phyloP scores from a whole-genome alignment of 2,888 invertebrate genomes.

The Nemotelus nigrinus region DNA sequence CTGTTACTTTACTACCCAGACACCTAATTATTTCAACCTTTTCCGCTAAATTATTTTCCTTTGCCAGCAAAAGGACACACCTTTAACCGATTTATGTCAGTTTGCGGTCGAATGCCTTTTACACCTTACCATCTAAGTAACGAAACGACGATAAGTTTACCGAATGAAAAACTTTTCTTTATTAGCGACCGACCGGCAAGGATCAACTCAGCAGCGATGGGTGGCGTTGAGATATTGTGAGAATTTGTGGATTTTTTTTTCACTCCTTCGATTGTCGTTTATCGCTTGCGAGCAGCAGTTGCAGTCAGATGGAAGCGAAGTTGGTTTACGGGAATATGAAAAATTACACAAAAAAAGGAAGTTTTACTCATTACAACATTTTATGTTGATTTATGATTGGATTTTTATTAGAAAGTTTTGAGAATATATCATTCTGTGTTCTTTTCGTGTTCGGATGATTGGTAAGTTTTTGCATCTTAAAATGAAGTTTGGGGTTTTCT shows the following conservation, averaged over 20 bases:
- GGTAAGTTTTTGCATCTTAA: too few relatives aligned
- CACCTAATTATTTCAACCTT: slow-evolving; percentile 21
- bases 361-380: not conserved
- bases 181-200: too few relatives aligned
- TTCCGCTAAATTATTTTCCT: slow-evolving; percentile 17
- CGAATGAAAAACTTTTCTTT: not conserved
- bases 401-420: slow-evolving; percentile 16
- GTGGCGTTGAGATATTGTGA: too few relatives aligned
- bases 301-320: too few relatives aligned
- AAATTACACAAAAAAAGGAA: not conserved
- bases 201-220: too few relatives aligned
- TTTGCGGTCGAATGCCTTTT: not conserved
- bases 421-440: not conserved
- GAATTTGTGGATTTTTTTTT: too few relatives aligned
- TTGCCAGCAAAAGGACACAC: not conserved
- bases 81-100: slow-evolving; percentile 20
- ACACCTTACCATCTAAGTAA: not conserved
- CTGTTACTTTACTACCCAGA: not conserved
- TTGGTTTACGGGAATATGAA: too few relatives aligned
- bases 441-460: too few relatives aligned
- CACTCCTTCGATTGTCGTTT: too few relatives aligned
- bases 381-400: slow-evolving; percentile 14
- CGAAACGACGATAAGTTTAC: not conserved
- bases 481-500: too few relatives aligned
- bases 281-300: too few relatives aligned